Base-by-base conservation (phyloP, 2,113 vertebrate genomes). In the Fregata magnificens region DNA sequence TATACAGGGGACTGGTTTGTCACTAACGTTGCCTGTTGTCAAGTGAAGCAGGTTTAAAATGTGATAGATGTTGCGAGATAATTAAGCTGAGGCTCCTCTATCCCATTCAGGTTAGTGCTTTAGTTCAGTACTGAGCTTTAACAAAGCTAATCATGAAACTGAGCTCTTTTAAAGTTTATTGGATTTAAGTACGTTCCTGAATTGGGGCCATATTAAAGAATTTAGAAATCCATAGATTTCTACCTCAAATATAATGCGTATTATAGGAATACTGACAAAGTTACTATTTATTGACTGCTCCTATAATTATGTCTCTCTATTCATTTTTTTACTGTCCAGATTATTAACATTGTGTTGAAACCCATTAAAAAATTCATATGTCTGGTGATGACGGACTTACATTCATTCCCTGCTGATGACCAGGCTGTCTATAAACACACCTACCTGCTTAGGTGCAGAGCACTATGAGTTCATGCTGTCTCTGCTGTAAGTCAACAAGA, bases 401-500 rank as follows among this genome's bases (percentile, higher is more conserved):
- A 47, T 77, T 66, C 26, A 59, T n/a, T 73, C 86, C 45, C 82
- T 93, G 70, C 50, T 82, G 84, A 61, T 79, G 77, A 45, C 36
- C 67, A 82, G 47, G 16, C n/a, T 95, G 69, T n/a, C 78, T 76
- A 26, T 61, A 94, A 87, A 76, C 70, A 89, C 52, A 79, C 26
- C 73, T 91, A 94, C 91, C 95, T 89, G 73, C 56, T 65, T 85
- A 85, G 84, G 40, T 87, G 62, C 26, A 82, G 78, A 95, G 44
- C 45, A 53, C 38, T 52, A 2, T 40, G 81, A 89, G 73, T 87
- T 93, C 90, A 32, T 44, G 52, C 81, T 85, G 52, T 56, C 84
- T 91, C 77, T 95, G 70, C 52, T 87, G 52, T 65, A 89, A 96
- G 84, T 79, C 90, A 91, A 82, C 83, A 91, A 89, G 87, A 93